phyloP scores from a whole-genome alignment of 2,113 vertebrate species.

The Oplegnathus fasciatus region DNA sequence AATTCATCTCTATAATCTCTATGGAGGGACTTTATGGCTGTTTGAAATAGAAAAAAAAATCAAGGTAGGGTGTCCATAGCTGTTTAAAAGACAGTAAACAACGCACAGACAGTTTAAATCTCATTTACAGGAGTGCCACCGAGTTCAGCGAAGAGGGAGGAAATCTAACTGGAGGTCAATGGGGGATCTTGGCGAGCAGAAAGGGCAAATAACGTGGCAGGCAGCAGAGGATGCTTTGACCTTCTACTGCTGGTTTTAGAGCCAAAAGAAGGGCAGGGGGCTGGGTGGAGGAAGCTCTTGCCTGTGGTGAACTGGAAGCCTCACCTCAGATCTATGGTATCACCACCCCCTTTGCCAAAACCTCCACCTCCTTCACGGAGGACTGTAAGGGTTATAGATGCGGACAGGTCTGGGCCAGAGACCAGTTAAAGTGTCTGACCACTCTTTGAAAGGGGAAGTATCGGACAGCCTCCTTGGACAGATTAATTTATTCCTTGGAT shows the following conservation, averaged over 20 bases:
- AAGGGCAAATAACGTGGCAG: conserved; percentile 66
- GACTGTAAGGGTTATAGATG: conserved; percentile 12
- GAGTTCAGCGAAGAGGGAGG: conserved; percentile 14
- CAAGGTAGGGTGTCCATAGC: neutral
- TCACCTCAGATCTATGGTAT: conserved; percentile 46
- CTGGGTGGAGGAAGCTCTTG: conserved; percentile 45
- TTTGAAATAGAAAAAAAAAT: conserved; percentile 10
- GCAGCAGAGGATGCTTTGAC: conserved; percentile 71
- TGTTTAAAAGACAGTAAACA: conserved; percentile 5
- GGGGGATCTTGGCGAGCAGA: conserved; percentile 68
- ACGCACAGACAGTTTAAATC: conserved; percentile 6
- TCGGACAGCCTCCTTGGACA: neutral
- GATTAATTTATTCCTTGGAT: neutral
- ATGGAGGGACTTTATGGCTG: conserved; percentile 10
- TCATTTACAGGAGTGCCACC: conserved; percentile 18
- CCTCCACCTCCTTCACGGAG: conserved; percentile 22
- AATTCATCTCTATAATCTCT: conserved; percentile 46
- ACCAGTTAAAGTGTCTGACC: neutral
- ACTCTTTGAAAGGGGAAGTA: neutral
- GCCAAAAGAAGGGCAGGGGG: conserved; percentile 57
- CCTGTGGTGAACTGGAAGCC: conserved; percentile 52
- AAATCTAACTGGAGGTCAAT: conserved; percentile 62
- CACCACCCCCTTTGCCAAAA: conserved; percentile 21
- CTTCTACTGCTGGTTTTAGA: conserved; percentile 67
- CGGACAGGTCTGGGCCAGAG: conserved; percentile 30